Base-by-base conservation (phyloP, 1,140 invertebrate genomes). In the Coelopa frigida region DNA sequence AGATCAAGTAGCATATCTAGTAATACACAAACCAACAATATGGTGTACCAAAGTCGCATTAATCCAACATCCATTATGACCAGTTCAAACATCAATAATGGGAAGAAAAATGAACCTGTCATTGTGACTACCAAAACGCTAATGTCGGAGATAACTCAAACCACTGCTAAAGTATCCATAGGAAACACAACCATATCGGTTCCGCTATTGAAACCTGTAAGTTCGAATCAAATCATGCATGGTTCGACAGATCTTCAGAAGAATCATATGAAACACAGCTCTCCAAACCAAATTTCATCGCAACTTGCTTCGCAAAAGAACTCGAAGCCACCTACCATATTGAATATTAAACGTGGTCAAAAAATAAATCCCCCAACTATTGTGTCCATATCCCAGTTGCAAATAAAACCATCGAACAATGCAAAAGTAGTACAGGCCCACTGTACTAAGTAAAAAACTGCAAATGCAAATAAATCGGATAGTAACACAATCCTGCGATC, bases 131-230 rank as follows among this genome's bases (percentile, higher is more conserved):
- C 59, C 27, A 67, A 67, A 27, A 67, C 60, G 41, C 42, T 62
- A 21, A 32, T 32, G 12, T 31, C 57, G 10, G 61, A 65, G 33
- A 58, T 61, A 3, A 68, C 58, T 5, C 62, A 67, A 46, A 62
- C 62, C 6, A 65, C 66, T 39, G 64, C 67, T 21, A 70, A 69
- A 18, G 76, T 78, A 12, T 78, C 76, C 3, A 78, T 78, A 42
- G 76, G 75, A 10, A 78, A 78, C 54, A 75, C 76, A 53, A 78
- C 75, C 14, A 79, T 79, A 48, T 78, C 77, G 10, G 77, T 79
- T 23, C 77, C 77, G 6, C 65, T 79, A 29, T 54, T 78, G n/a
- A 78, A 77, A 51, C 75, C 68, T 31, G 52, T 75, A 33, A 48
- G 37, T 27, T 48, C 53, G 15, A 22, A 55, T 29, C 40, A 57